Evolutionary conservation across 2,113 vertebrate species (phyloP).

Genomic region (Opisthocomus hoazin): DNA sequence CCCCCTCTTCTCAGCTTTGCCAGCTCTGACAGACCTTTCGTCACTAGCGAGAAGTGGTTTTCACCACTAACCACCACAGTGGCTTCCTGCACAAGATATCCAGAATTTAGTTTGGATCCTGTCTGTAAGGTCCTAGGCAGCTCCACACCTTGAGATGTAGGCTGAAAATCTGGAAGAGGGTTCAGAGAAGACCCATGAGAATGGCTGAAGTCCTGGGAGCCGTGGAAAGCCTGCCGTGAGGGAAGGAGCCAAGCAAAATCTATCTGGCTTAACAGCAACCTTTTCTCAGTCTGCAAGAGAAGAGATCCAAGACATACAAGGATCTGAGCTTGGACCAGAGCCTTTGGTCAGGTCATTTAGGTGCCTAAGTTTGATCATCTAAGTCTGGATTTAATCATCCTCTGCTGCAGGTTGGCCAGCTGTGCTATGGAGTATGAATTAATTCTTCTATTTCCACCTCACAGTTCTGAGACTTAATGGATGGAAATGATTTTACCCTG

Average conservation of each 20-base stretch:
- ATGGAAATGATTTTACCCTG: neutral
- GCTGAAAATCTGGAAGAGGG: neutral
- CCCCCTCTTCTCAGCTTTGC: neutral
- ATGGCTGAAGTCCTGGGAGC: neutral
- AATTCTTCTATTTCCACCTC: neutral
- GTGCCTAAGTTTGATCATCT: neutral
- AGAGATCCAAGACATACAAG: neutral
- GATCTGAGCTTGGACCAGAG: neutral
- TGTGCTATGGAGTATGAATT: neutral
- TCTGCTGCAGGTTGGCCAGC: neutral
- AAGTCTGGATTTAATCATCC: neutral
- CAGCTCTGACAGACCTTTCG: neutral
- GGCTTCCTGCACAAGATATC: neutral
- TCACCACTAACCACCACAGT: neutral
- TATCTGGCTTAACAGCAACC: neutral
- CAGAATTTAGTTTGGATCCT: neutral
- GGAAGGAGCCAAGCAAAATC: neutral
- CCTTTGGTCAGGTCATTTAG: neutral
- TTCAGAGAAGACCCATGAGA: neutral
- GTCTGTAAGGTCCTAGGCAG: neutral
- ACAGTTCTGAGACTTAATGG: neutral
- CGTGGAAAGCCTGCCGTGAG: neutral
- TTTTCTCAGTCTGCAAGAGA: neutral
- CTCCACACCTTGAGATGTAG: neutral
- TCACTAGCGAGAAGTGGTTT: neutral